phyloP scores from a whole-genome alignment of 1,140 invertebrate species.

The Pseudomyrmex pallidus region DNA sequence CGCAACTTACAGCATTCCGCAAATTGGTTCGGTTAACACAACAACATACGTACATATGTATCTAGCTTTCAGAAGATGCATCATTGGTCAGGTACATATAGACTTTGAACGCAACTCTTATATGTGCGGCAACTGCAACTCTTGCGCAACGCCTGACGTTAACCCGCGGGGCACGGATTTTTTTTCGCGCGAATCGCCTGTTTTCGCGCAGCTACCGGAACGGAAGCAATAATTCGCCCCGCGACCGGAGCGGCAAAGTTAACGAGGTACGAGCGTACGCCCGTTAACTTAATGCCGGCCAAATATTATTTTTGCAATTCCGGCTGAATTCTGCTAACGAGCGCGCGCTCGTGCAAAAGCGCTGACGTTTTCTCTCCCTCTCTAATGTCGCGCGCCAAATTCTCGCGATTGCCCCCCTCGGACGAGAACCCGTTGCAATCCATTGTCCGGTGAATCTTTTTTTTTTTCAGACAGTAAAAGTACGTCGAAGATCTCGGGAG shows the following conservation, averaged over 20 bases:
- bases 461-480: neutral
- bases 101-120: neutral
- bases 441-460: constrained; percentile 1
- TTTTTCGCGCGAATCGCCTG: constrained; percentile 19
- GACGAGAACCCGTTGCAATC: neutral
- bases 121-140: neutral
- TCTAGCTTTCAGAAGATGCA: neutral
- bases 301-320: constrained; percentile 65
- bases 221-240: constrained; percentile 31
- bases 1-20: neutral
- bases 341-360: constrained; percentile 16
- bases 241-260: neutral
- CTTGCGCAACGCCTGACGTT: neutral
- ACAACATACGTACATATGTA: too few relatives aligned
- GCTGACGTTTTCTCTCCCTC: constrained; percentile 27
- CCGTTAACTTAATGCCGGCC: constrained; percentile 39
- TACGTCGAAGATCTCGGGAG: neutral
- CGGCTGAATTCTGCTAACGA: constrained; percentile 54
- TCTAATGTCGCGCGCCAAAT: constrained; percentile 12
- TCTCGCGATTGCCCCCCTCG: neutral
- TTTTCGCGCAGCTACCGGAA: neutral
- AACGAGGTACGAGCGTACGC: constrained; percentile 44
- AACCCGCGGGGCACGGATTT: constrained; percentile 3
- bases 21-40: constrained; percentile 19
- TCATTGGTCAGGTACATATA: neutral